These are phyloP conservation scores for Tinamus guttatus DNA, from an alignment of 2,113 vertebrate genomes.

Conservation along the genomic window DNA sequence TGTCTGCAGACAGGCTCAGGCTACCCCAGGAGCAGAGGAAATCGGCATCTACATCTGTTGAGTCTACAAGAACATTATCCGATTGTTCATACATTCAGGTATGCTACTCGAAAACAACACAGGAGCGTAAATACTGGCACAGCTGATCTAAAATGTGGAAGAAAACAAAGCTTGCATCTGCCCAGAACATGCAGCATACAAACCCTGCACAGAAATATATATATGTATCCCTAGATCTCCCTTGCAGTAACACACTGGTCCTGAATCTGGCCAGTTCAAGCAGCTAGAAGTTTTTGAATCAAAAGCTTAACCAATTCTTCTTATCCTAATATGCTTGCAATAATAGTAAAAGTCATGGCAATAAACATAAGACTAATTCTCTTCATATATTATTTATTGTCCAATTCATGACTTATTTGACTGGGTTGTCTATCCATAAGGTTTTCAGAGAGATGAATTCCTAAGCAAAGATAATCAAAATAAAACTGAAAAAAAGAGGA, in stretches of 20 bases:
- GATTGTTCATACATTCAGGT: not conserved
- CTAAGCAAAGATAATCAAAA: slow-evolving; percentile 27
- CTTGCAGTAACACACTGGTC: not conserved
- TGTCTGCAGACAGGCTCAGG: not conserved
- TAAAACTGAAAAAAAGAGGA: slow-evolving; percentile 44
- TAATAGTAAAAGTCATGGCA: not conserved
- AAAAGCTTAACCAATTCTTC: not conserved
- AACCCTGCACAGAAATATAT: not conserved
- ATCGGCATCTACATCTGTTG: not conserved
- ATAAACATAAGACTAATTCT: not conserved
- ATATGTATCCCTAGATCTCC: not conserved
- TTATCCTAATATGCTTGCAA: not conserved
- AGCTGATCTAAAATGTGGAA: not conserved
- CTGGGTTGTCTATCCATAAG: not conserved
- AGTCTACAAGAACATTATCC: not conserved
- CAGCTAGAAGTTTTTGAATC: not conserved
- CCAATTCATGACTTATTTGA: not conserved
- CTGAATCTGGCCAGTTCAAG: not conserved
- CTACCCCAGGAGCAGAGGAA: not conserved
- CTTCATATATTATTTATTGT: not conserved
- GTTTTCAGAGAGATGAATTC: not conserved
- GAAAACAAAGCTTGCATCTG: not conserved
- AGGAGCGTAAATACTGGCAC: not conserved
- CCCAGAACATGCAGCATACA: not conserved
- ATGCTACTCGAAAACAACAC: not conserved